A percentile compares a stretch with the other conserved stretches of the same genome.
Evolutionary conservation across 2,113 vertebrate species (phyloP).

Genomic region (Blennius ocellaris): DNA sequence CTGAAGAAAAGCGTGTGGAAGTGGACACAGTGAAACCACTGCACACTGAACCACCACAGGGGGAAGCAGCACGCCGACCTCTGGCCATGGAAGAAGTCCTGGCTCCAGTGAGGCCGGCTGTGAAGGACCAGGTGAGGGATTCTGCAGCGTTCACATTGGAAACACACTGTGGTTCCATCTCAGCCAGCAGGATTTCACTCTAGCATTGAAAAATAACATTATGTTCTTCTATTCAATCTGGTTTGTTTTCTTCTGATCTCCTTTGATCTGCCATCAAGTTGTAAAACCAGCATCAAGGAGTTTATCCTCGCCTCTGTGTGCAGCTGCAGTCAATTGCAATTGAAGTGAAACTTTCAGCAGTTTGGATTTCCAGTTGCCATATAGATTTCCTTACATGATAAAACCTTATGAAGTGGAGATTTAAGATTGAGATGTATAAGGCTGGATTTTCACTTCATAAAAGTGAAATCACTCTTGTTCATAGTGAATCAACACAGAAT

Average conservation of each 20-base stretch:
- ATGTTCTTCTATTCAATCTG: no score
- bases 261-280: no score
- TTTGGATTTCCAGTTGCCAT: not conserved
- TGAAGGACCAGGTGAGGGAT: constrained; percentile 51
- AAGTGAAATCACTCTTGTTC: no score
- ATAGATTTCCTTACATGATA: not conserved
- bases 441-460: not conserved
- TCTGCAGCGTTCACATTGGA: not conserved
- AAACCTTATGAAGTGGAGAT: not conserved
- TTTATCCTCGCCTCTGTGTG: not conserved
- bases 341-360: not conserved
- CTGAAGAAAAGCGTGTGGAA: not conserved
- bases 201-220: no score
- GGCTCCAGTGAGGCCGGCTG: constrained; percentile 50
- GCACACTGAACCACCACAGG: not conserved
- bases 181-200: no score
- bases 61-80: not conserved
- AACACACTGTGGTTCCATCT: no score
- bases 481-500: not conserved
- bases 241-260: no score
- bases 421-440: not conserved
- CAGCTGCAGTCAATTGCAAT: not conserved
- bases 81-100: constrained; percentile 44
- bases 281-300: not conserved
- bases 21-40: not conserved